phyloP scores from a whole-genome alignment of 2,888 invertebrate species.

The Cephalotes varians region DNA sequence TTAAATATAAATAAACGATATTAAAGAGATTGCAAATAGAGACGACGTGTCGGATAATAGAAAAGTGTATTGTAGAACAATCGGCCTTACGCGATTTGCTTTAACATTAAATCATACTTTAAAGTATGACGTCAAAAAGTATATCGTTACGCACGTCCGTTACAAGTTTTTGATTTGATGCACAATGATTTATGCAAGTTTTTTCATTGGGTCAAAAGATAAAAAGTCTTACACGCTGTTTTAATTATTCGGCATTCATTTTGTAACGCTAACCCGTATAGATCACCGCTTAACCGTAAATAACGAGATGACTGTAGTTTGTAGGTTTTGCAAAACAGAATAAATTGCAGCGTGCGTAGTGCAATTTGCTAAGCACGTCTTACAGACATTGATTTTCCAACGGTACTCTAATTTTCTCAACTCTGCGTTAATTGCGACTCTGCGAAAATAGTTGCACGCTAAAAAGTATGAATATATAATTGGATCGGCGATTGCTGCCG shows the following conservation, averaged over 20 bases:
- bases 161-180: neutral
- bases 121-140: neutral
- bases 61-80: neutral
- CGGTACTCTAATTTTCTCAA: conserved; percentile 34
- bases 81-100: neutral
- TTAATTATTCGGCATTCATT: conserved; percentile 30
- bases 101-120: neutral
- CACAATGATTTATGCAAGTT: neutral
- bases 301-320: conserved; percentile 6
- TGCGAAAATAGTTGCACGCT: conserved; percentile 36
- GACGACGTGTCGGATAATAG: neutral
- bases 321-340: conserved; percentile 37
- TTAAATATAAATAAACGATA: neutral
- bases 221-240: neutral
- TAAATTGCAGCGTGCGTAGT: conserved; percentile 32
- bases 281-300: conserved; percentile 7
- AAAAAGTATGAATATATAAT: conserved; percentile 48
- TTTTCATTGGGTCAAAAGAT: neutral
- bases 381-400: conserved; percentile 37
- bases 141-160: neutral
- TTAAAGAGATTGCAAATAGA: neutral
- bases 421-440: conserved; percentile 38
- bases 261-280: neutral
- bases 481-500: conserved; percentile 18
- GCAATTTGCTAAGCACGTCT: conserved; percentile 36